phyloP scores from a whole-genome alignment of 2,888 invertebrate species.

The Gandaritis pyraliata region DNA sequence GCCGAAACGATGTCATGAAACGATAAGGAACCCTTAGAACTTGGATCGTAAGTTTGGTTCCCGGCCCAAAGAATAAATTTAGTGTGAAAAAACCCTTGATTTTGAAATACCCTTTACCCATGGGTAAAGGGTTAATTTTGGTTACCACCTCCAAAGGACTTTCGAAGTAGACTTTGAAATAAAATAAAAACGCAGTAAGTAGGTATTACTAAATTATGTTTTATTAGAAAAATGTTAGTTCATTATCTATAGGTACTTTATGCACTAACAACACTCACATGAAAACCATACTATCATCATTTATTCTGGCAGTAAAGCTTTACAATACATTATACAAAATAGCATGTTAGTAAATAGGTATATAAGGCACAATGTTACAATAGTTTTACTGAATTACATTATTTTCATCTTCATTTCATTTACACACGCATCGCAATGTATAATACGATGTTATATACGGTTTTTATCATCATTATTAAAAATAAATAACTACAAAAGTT shows the following conservation, averaged over 20 bases:
- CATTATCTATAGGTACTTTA: conserved; percentile 58
- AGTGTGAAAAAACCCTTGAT: no score
- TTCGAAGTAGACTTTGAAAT: neutral
- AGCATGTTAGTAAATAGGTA: conserved; percentile 8
- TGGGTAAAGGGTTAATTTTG: no score
- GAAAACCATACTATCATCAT: conserved; percentile 59
- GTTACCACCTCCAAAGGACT: no score
- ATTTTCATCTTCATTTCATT: no score
- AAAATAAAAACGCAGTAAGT: neutral
- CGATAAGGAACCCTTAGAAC: no score
- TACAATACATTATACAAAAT: no score
- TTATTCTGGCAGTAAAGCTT: conserved; percentile 12
- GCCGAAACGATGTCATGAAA: no score
- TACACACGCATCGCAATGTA: neutral
- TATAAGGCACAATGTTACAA: conserved; percentile 56
- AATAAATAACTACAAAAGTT: conserved; percentile 5
- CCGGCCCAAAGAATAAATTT: no score
- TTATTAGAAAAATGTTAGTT: conserved; percentile 62
- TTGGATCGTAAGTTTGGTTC: no score
- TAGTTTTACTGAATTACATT: conserved; percentile 14
- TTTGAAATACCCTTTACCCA: no score
- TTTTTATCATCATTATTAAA: neutral
- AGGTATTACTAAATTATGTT: conserved; percentile 24
- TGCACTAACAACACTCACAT: conserved; percentile 50
- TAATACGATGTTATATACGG: no score